Percentiles rank a stretch among this genome's conserved stretches.
Conservation (phyloP, 2,113 vertebrate species). For the Gasterosteus aculeatus region DNA sequence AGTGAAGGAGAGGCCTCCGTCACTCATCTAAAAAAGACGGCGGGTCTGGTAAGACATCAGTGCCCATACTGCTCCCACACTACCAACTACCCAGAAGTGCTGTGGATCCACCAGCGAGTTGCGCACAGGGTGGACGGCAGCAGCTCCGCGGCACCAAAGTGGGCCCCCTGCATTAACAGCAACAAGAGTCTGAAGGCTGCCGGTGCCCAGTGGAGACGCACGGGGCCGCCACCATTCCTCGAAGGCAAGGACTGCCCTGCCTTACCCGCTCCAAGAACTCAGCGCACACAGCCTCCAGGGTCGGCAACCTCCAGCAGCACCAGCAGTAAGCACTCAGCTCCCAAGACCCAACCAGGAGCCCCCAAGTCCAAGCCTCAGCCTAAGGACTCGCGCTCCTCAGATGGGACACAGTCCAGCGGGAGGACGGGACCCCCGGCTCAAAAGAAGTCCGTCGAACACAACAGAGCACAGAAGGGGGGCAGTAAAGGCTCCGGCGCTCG, state of each 20-base stretch:
- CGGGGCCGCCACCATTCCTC: slow-evolving; percentile 89
- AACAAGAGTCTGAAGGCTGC: slow-evolving; percentile 83
- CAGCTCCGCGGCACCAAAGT: slow-evolving; percentile 85
- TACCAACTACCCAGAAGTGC: slow-evolving; percentile 91
- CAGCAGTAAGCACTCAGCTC: slow-evolving; percentile 38
- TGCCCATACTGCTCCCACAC: slow-evolving; percentile 92
- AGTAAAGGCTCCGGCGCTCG: slow-evolving; percentile 47
- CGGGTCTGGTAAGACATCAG: slow-evolving; percentile 84
- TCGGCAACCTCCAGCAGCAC: slow-evolving; percentile 22
- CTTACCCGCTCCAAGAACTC: slow-evolving; percentile 83
- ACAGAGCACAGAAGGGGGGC: slow-evolving; percentile 37
- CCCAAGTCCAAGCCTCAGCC: slow-evolving; percentile 57
- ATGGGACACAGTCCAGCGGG: slow-evolving; percentile 33
- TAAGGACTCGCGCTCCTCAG: slow-evolving; percentile 52
- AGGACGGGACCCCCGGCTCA: slow-evolving; percentile 46
- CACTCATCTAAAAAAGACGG: slow-evolving; percentile 65
- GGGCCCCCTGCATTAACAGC: slow-evolving; percentile 85
- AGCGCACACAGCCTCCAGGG: slow-evolving; percentile 86
- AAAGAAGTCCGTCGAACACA: slow-evolving; percentile 56
- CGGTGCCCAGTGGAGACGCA: slow-evolving; percentile 84
- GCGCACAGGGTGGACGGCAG: slow-evolving; percentile 90
- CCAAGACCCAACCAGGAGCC: slow-evolving; percentile 51
- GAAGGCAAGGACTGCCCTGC: slow-evolving; percentile 94
- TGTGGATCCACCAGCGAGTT: slow-evolving; percentile 95
- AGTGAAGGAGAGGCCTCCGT: slow-evolving; percentile 2